Evolutionary conservation across 2,888 invertebrate species (phyloP).

Genomic region (Drosophila putrida): DNA sequence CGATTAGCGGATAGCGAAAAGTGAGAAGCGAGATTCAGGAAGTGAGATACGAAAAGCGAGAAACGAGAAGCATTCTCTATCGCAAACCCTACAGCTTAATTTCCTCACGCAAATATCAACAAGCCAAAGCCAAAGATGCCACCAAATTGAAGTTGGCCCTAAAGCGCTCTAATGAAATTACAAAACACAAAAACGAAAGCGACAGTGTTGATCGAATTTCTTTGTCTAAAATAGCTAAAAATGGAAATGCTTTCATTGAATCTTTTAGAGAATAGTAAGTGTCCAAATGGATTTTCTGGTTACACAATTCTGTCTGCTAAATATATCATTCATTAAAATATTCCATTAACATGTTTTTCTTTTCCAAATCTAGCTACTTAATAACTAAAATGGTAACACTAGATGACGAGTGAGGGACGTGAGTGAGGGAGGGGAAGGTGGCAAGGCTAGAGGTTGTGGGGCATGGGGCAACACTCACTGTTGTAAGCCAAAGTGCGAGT

Average conservation of each 20-base stretch:
- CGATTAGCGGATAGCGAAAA: conserved; percentile 49
- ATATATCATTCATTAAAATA: too few species aligned
- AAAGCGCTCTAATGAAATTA: conserved; percentile 74
- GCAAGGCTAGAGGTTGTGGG: neutral
- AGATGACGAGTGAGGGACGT: neutral
- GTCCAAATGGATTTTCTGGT: too few species aligned
- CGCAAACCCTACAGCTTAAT: conserved; percentile 69
- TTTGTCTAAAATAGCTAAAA: too few species aligned
- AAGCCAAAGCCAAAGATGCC: conserved; percentile 51
- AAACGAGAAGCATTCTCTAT: conserved; percentile 1
- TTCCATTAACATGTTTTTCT: too few species aligned
- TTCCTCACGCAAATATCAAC: conserved; percentile 77
- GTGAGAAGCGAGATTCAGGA: too few species aligned
- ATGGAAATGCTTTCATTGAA: too few species aligned
- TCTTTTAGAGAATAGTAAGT: too few species aligned
- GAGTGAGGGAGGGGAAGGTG: neutral
- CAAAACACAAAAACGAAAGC: conserved; percentile 33
- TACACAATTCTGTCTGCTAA: too few species aligned
- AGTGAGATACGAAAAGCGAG: neutral
- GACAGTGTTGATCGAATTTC: too few species aligned
- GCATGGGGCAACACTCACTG: conserved; percentile 19
- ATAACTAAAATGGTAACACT: too few species aligned
- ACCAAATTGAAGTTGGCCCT: conserved; percentile 53
- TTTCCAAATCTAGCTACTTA: too few species aligned
- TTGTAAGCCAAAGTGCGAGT: conserved; percentile 72